Evolutionary conservation across 1,140 invertebrate genomes (phyloP).

Genomic region (Neodiprion fabricii): DNA sequence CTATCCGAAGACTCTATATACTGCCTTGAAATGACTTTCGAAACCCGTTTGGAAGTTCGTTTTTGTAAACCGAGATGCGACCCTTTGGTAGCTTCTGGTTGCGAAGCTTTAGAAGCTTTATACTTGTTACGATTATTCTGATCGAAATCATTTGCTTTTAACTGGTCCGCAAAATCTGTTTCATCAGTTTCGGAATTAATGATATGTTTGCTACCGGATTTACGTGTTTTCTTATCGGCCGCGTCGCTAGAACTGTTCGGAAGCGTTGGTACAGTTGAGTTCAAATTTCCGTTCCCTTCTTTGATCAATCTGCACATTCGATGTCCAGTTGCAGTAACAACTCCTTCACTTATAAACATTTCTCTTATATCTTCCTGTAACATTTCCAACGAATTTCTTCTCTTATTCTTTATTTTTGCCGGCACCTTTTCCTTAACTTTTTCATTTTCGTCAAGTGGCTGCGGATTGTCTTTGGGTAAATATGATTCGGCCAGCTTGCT

Average conservation of each 20-base stretch:
- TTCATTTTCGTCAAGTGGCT: constrained; percentile 43
- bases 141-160: background rate
- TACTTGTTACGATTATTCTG: background rate
- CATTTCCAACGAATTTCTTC: constrained; percentile 64
- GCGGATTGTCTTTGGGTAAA: constrained; percentile 53
- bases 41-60: background rate
- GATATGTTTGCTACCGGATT: background rate
- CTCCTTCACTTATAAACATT: constrained; percentile 70
- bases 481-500: constrained; percentile 36
- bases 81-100: background rate
- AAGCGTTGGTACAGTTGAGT: constrained; percentile 17
- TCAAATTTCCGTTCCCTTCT: constrained; percentile 32
- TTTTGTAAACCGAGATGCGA: background rate
- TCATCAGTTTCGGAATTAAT: background rate
- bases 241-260: background rate
- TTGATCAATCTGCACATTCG: constrained; percentile 49
- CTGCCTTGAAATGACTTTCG: constrained; percentile 27
- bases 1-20: constrained; percentile 32
- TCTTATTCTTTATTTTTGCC: constrained; percentile 36
- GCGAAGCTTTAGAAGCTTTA: background rate
- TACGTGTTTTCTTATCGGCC: background rate
- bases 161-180: background rate
- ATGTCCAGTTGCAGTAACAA: constrained; percentile 61
- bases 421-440: constrained; percentile 14
- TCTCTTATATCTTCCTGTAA: constrained; percentile 72